phyloP scores from a whole-genome alignment of 2,113 vertebrate species.

The Lagopus leucura region DNA sequence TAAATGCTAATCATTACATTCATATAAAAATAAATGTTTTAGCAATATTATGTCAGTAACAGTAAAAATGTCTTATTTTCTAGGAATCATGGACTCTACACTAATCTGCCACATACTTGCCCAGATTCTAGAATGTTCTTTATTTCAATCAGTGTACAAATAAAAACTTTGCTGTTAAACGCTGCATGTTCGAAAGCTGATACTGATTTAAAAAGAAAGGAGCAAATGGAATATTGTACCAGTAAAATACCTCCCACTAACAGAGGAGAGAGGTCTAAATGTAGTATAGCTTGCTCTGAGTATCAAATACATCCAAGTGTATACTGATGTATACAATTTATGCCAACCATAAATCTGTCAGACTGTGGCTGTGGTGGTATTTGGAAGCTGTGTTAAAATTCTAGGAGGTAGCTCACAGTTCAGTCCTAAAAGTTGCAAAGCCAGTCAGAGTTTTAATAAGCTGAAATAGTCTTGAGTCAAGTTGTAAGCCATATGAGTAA shows the following conservation, averaged over 20 bases:
- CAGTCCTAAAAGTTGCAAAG: background rate
- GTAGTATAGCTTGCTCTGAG: background rate
- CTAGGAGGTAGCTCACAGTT: background rate
- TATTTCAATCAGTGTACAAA: background rate
- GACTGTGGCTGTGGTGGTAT: background rate
- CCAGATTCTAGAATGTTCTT: background rate
- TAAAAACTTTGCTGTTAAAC: background rate
- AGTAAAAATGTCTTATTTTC: background rate
- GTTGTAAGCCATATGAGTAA: rapidly evolving
- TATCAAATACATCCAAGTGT: background rate
- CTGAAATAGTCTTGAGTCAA: background rate
- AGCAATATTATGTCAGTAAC: background rate
- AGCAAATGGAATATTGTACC: background rate
- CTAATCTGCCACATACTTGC: background rate
- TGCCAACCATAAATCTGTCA: background rate
- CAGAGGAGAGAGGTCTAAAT: background rate
- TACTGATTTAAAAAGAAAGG: background rate
- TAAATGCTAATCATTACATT: background rate
- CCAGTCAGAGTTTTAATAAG: background rate
- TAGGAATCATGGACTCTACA: background rate
- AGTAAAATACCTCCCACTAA: background rate
- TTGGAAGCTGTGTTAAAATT: background rate
- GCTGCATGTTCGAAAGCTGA: background rate
- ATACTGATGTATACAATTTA: background rate
- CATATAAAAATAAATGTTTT: background rate